phyloP scores from a whole-genome alignment of 1,140 invertebrate genomes.

The Zophobas morio region DNA sequence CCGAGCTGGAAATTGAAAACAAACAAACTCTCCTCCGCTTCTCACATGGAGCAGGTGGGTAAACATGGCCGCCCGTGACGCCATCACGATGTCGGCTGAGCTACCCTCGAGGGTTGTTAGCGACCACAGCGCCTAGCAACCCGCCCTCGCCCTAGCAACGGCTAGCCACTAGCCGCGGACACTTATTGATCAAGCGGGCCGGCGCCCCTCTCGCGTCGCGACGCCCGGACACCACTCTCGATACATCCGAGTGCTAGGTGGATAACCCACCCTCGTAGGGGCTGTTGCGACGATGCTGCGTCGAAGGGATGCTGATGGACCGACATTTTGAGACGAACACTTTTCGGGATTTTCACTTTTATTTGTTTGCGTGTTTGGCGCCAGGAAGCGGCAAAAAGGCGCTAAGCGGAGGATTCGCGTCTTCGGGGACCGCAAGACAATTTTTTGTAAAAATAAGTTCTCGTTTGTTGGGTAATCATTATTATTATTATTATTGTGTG shows the following conservation, averaged over 20 bases:
- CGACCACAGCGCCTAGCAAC: conserved; percentile 69
- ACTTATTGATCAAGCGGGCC: conserved; percentile 67
- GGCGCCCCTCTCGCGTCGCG: conserved; percentile 49
- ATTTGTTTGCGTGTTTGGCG: no score
- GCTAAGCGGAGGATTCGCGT: no score
- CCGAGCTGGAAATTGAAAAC: conserved; percentile 66
- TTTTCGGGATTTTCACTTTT: no score
- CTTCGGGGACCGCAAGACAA: no score
- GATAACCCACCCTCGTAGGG: conserved; percentile 51
- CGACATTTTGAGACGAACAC: conserved; percentile 30
- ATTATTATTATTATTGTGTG: no score
- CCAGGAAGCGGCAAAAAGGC: conserved; percentile 4
- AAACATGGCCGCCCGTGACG: conserved; percentile 68
- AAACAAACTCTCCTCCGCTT: conserved; percentile 62
- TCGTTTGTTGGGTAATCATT: no score
- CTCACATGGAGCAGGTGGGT: conserved; percentile 65
- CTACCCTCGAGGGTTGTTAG: conserved; percentile 68
- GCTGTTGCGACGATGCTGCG: conserved; percentile 1
- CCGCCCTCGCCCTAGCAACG: conserved; percentile 69
- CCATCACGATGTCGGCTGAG: conserved; percentile 64
- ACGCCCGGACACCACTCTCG: conserved; percentile 60
- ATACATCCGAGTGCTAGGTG: conserved; percentile 59
- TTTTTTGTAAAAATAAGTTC: no score
- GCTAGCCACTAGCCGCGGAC: conserved; percentile 69
- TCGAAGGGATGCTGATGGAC: conserved; percentile 6